These are phyloP conservation scores for Acronicta alni DNA, from an alignment of 2,888 invertebrate species.

Conservation along the genomic window DNA sequence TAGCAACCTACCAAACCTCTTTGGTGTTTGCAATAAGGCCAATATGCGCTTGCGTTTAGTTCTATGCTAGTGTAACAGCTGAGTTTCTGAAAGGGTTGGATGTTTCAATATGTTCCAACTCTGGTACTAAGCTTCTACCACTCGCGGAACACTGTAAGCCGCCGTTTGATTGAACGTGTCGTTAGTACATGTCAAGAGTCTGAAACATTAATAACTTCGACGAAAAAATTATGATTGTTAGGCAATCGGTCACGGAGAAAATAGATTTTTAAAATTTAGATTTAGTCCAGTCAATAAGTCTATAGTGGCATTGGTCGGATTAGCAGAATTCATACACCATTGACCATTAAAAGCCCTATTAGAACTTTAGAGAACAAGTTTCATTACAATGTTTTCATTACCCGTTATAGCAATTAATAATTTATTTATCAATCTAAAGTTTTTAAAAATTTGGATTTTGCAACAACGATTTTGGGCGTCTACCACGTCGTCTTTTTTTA, in stretches of 20 bases:
- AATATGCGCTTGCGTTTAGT: constrained; percentile 14
- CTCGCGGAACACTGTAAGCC: constrained; percentile 53
- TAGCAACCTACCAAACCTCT: background rate
- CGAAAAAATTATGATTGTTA: constrained; percentile 32
- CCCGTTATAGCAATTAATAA: too few relatives aligned
- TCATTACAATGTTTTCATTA: too few relatives aligned
- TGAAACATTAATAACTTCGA: constrained; percentile 47
- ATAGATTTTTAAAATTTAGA: constrained; percentile 38
- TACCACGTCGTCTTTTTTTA: too few relatives aligned
- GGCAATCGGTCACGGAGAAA: constrained; percentile 35
- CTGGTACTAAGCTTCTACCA: constrained; percentile 29
- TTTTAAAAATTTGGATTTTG: too few relatives aligned
- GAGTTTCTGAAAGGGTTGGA: constrained; percentile 33
- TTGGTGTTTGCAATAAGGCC: background rate
- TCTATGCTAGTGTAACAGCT: constrained; percentile 19
- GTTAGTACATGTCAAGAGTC: constrained; percentile 54
- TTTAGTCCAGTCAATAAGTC: too few relatives aligned
- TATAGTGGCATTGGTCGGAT: too few relatives aligned
- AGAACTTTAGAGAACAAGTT: too few relatives aligned
- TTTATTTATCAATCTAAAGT: too few relatives aligned
- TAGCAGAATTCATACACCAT: too few relatives aligned
- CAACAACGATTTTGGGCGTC: too few relatives aligned
- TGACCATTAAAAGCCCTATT: too few relatives aligned
- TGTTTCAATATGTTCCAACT: constrained; percentile 50
- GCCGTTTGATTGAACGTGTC: constrained; percentile 53